Conservation (phyloP, 2,888 invertebrate species). For the Acanthosepion lycidas region DNA sequence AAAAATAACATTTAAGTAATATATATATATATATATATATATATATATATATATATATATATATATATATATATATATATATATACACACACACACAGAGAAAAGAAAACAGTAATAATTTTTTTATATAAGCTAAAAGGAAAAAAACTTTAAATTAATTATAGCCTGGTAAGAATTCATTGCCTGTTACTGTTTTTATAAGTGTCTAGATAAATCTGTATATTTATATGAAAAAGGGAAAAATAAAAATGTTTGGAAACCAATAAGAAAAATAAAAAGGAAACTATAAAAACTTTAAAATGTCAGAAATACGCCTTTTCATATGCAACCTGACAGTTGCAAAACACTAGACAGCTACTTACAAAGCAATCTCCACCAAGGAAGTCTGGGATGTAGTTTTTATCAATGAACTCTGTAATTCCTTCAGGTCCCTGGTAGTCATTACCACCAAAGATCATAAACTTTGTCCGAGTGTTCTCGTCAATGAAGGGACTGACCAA, state of each 20-base stretch:
- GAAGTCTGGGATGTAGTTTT: slow-evolving; percentile 91
- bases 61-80: no score
- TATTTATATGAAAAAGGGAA: neutral
- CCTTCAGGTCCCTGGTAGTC: slow-evolving; percentile 89
- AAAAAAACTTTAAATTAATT: no score
- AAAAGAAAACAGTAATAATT: no score
- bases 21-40: no score
- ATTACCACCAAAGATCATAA: slow-evolving; percentile 91
- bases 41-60: no score
- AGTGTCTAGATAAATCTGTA: neutral
- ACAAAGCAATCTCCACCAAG: slow-evolving; percentile 92
- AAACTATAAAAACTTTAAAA: neutral
- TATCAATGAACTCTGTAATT: slow-evolving; percentile 88
- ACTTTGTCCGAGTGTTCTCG: slow-evolving; percentile 92
- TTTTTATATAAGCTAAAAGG: no score
- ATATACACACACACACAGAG: no score
- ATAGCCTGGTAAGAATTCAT: neutral
- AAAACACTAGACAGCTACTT: slow-evolving; percentile 61
- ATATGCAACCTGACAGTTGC: neutral
- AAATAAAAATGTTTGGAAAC: neutral
- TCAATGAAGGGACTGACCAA: slow-evolving; percentile 95
- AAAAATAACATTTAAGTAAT: no score
- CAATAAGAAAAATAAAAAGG: neutral
- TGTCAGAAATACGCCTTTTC: neutral
- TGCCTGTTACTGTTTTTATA: neutral